Evolutionary conservation across 2,113 vertebrate species (phyloP).

Genomic region (Prionailurus viverrinus): DNA sequence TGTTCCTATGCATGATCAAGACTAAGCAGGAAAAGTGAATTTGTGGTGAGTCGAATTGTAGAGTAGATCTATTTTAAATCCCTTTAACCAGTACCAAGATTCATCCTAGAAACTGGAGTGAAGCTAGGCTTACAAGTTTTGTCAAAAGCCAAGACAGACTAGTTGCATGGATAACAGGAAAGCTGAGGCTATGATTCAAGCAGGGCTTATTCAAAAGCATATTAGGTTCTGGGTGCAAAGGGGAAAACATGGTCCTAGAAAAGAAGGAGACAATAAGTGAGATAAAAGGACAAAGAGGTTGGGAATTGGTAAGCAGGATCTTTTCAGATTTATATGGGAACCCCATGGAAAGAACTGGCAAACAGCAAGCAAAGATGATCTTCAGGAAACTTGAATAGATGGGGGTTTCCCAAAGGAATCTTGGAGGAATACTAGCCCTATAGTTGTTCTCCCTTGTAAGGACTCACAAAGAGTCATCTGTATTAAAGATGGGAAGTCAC

Average conservation of each 20-base stretch:
- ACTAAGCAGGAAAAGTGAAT: neutral
- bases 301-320: neutral
- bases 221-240: neutral
- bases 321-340: neutral
- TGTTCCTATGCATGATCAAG: neutral
- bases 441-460: neutral
- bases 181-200: neutral
- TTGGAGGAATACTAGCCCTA: neutral
- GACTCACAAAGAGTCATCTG: neutral
- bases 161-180: neutral
- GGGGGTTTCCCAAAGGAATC: neutral
- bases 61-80: neutral
- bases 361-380: neutral
- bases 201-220: neutral
- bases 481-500: neutral
- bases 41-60: neutral
- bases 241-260: neutral
- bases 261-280: neutral
- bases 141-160: neutral
- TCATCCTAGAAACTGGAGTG: slow-evolving; percentile 2
- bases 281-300: neutral
- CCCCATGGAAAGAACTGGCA: neutral
- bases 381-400: neutral
- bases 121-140: neutral
- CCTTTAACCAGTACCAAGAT: neutral